Evolutionary conservation across 2,113 vertebrate genomes (phyloP).

Genomic region (Antechinus flavipes): DNA sequence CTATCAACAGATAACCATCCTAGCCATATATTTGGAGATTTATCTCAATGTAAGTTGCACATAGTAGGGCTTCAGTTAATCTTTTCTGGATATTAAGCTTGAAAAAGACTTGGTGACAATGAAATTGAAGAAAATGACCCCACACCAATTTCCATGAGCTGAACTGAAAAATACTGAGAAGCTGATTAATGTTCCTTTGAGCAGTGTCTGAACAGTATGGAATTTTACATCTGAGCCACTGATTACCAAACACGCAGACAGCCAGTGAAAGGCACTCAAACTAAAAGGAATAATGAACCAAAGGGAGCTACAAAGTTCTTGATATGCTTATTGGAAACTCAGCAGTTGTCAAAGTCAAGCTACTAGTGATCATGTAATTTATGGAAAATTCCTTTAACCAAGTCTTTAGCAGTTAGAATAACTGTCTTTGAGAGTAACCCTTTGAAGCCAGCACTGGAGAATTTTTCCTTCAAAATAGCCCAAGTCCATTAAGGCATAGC

Average conservation of each 20-base stretch:
- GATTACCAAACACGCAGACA: conserved; percentile 41
- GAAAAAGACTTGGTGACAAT: conserved; percentile 39
- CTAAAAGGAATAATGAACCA: conserved; percentile 56
- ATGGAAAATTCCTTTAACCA: conserved; percentile 37
- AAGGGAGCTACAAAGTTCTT: conserved; percentile 62
- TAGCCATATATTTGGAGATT: conserved; percentile 37
- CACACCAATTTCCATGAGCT: conserved; percentile 65
- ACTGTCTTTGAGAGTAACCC: conserved; percentile 34
- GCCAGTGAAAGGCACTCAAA: conserved; percentile 63
- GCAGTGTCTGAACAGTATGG: conserved; percentile 31
- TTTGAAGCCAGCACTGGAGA: conserved; percentile 6
- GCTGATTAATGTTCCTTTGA: conserved; percentile 57
- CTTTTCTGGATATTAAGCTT: neutral
- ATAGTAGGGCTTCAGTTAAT: neutral
- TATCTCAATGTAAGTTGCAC: neutral
- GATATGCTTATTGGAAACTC: conserved; percentile 57
- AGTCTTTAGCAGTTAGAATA: conserved; percentile 32
- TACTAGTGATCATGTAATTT: conserved; percentile 45
- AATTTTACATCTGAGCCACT: conserved; percentile 64
- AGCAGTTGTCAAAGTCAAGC: conserved; percentile 20
- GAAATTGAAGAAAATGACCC: conserved; percentile 66
- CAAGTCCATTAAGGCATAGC: conserved; percentile 11
- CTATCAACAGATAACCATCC: conserved; percentile 49
- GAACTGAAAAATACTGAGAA: conserved; percentile 58
- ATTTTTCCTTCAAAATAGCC: conserved; percentile 18